Evolutionary conservation across 30 jellyfish, hydroid and myxozoan genomes (phyloP).

Genomic region (Chironex yamaguchii): DNA sequence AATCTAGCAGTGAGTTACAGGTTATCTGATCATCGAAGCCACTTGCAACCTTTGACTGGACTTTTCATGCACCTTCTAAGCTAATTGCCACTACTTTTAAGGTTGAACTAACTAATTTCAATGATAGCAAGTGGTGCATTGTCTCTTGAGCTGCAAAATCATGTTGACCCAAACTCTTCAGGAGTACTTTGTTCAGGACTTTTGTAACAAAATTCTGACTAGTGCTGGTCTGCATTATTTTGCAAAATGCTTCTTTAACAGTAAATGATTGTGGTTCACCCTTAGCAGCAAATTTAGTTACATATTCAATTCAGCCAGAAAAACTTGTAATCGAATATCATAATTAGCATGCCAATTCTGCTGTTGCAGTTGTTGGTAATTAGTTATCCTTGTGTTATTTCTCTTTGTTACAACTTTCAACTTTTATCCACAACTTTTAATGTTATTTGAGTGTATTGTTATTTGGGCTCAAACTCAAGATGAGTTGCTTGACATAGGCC

Average conservation of each 20-base stretch:
- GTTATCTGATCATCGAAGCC: slow-evolving; percentile 39
- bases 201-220: not conserved
- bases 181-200: not conserved
- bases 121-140: slow-evolving; percentile 18
- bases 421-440: not conserved
- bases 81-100: slow-evolving; percentile 18
- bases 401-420: slow-evolving; percentile 32
- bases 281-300: slow-evolving; percentile 53
- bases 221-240: not conserved
- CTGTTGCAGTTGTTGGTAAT: slow-evolving; percentile 54
- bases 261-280: slow-evolving; percentile 7
- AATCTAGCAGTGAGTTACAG: slow-evolving; percentile 39
- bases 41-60: slow-evolving; percentile 5
- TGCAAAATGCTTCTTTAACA: slow-evolving; percentile 9
- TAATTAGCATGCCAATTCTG: slow-evolving; percentile 55
- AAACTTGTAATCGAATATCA: slow-evolving; percentile 24
- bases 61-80: slow-evolving; percentile 4
- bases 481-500: slow-evolving; percentile 13
- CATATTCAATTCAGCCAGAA: slow-evolving; percentile 22
- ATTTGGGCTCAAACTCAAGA: slow-evolving; percentile 56
- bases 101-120: slow-evolving; percentile 29
- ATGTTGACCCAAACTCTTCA: slow-evolving; percentile 13
- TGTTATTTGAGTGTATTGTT: not conserved
- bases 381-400: slow-evolving; percentile 43
- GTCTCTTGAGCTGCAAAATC: slow-evolving; percentile 29